phyloP scores from a whole-genome alignment of 37 sponge, comb jelly and placozoan species.

The Petrosia ficiformis region DNA sequence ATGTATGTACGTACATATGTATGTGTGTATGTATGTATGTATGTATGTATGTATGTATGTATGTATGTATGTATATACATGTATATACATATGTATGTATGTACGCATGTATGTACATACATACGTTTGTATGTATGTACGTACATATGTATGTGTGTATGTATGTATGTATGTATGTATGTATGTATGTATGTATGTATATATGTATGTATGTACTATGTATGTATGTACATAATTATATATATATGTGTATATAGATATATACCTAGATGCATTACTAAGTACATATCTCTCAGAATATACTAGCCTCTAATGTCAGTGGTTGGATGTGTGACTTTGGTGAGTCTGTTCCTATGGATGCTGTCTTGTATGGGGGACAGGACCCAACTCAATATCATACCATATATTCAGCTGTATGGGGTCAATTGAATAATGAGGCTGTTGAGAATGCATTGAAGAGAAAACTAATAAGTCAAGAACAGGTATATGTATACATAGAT shows the following conservation, averaged over 20 bases:
- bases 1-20: too few relatives aligned
- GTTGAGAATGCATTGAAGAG: slow-evolving; percentile 12
- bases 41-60: too few relatives aligned
- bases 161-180: not conserved
- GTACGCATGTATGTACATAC: too few relatives aligned
- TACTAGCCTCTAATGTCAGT: slow-evolving; percentile 63
- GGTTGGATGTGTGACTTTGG: slow-evolving; percentile 88
- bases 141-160: slow-evolving; percentile 7
- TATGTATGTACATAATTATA: slow-evolving; percentile 8
- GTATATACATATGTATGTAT: too few relatives aligned
- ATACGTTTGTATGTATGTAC: too few relatives aligned
- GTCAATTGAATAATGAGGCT: slow-evolving; percentile 52
- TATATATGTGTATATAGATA: not conserved
- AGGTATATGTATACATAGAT: not conserved
- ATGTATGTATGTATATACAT: too few relatives aligned
- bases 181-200: not conserved
- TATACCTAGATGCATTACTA: not conserved
- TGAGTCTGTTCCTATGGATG: slow-evolving; percentile 69
- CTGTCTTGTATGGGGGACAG: slow-evolving; percentile 8
- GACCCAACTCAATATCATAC: slow-evolving; percentile 39
- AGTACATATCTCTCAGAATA: slow-evolving; percentile 44
- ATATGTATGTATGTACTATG: too few relatives aligned
- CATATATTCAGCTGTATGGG: slow-evolving; percentile 63
- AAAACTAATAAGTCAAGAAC: not conserved
- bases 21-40: too few relatives aligned